Base-by-base conservation (phyloP, 2,797 vertebrate genomes). In the Lemur catta region DNA sequence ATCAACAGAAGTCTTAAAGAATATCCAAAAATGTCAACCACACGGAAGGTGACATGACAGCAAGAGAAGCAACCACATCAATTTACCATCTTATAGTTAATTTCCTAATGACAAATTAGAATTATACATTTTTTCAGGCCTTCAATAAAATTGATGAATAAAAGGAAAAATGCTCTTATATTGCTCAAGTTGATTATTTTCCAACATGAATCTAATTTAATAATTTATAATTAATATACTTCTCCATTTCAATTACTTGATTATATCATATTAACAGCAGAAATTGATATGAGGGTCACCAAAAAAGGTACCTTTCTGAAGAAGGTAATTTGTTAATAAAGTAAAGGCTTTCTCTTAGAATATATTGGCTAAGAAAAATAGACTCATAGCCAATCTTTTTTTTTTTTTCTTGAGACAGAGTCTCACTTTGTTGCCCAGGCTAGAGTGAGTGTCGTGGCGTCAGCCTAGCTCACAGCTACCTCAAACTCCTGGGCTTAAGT, bases 31-130 rank as follows among this genome's bases (percentile, higher is more conserved):
- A 86, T 89, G 26, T 7, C 41, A n/a, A 67, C 15, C 71, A 78
- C 96, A 93, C 11, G 43, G 20, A 95, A 95, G 61, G 10, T 79
- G 75, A 91, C 24, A 61, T 18, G 26, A 82, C 15, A 91, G 11
- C 63, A 28, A 80, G 41, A 46, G 80, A 94, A 86, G 50, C 28
- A 91, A 50, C 35, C 30, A 24, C 12, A 38, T 91, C 74, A 61
- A 92, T 87, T 91, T 87, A 74, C 14, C 65, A 50, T 84, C 61
- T 71, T 86, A 50, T 41, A 79, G n/a, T 94, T 92, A 20, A 89
- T 82, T 94, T 93, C n/a, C 17, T 93, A 35, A 78, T 78, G 30
- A 26, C 3, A 89, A 95, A 93, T 84, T 43, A 94, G 15, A 87
- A 24, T 65, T 43, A 41, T 67, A 78, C 61, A 63, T 71, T 43